A percentile compares a stretch with the other conserved stretches of the same genome.
phyloP scores from a whole-genome alignment of 2,888 invertebrate species.

The Disparrhopalites patrizii region DNA sequence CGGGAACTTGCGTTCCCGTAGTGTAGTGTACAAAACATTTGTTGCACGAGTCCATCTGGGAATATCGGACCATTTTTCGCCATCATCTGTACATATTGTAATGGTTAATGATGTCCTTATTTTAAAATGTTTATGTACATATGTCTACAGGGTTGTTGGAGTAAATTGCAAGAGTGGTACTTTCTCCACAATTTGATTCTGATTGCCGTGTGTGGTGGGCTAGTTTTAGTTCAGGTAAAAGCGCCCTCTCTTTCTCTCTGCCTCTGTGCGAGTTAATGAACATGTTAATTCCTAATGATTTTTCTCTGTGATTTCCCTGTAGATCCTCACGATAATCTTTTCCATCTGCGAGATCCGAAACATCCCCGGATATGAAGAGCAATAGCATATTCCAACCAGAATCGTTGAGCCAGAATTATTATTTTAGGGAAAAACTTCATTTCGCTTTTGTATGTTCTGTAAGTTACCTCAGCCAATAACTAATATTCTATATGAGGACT shows the following conservation, averaged over 20 bases:
- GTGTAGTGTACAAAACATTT: too few relatives aligned
- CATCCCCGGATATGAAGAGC: slow-evolving; percentile 45
- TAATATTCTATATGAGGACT: too few relatives aligned
- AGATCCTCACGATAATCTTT: slow-evolving; percentile 51
- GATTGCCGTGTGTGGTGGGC: slow-evolving; percentile 53
- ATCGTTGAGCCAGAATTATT: too few relatives aligned
- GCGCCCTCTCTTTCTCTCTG: background rate
- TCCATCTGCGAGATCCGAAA: slow-evolving; percentile 51
- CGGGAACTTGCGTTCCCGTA: too few relatives aligned
- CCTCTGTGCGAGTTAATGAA: background rate
- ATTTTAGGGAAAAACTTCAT: too few relatives aligned
- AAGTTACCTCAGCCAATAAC: too few relatives aligned
- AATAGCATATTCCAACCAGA: too few relatives aligned
- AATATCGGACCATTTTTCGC: too few relatives aligned
- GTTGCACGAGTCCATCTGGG: too few relatives aligned
- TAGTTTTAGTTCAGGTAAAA: slow-evolving; percentile 52
- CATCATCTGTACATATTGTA: background rate
- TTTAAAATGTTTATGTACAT: background rate
- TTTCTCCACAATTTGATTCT: slow-evolving; percentile 53
- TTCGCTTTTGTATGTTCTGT: too few relatives aligned
- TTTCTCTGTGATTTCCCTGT: slow-evolving; percentile 50
- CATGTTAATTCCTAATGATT: slow-evolving; percentile 13
- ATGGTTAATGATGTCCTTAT: background rate
- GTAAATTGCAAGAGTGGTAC: slow-evolving; percentile 53
- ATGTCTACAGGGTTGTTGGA: slow-evolving; percentile 54